phyloP scores from a whole-genome alignment of 2,113 vertebrate genomes.

The Chrysemys picta region DNA sequence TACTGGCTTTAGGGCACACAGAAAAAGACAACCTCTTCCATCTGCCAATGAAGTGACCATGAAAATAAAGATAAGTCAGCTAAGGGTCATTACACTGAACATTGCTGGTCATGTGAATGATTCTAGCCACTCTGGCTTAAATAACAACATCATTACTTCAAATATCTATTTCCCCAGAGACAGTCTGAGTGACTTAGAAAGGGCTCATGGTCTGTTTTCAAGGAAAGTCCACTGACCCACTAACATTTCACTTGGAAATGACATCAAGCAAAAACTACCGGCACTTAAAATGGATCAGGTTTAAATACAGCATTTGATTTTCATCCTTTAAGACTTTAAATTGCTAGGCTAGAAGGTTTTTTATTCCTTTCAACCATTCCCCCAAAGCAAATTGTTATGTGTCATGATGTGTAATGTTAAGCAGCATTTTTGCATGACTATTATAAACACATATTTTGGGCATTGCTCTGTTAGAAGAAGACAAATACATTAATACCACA shows the following conservation, averaged over 20 bases:
- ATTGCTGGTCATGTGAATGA: not conserved
- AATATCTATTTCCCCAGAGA: not conserved
- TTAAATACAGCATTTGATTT: not conserved
- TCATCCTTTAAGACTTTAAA: not conserved
- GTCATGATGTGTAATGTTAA: constrained; percentile 14
- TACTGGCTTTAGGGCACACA: not conserved
- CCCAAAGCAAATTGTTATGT: not conserved
- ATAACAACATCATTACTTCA: not conserved
- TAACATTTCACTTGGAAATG: not conserved
- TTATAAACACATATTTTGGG: not conserved
- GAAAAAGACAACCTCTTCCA: not conserved
- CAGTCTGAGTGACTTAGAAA: not conserved
- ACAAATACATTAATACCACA: constrained; percentile 34
- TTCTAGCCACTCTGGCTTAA: constrained; percentile 4
- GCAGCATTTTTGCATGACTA: constrained; percentile 23
- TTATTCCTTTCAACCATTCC: not conserved
- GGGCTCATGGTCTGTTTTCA: not conserved
- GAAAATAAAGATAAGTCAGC: not conserved
- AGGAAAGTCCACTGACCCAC: not conserved
- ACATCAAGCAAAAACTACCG: not conserved
- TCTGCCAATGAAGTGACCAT: not conserved
- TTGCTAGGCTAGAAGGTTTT: not conserved
- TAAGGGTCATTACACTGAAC: not conserved
- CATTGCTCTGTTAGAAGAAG: not conserved
- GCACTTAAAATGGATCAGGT: not conserved